Evolutionary conservation across 2,113 vertebrate genomes (phyloP).

Genomic region (Nycticorax nycticorax): DNA sequence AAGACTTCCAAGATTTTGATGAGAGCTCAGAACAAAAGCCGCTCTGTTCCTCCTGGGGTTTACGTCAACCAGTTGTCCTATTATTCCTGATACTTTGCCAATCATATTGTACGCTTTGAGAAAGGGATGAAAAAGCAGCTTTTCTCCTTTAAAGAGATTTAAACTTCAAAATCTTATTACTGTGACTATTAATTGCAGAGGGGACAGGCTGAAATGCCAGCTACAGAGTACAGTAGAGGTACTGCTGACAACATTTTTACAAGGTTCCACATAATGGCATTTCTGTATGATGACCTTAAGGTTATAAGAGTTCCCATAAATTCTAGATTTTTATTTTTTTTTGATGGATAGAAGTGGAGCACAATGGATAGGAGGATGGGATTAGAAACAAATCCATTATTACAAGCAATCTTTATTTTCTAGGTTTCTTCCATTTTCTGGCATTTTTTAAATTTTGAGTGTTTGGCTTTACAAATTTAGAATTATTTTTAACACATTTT

Average conservation of each 20-base stretch:
- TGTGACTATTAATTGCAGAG: neutral
- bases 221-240: neutral
- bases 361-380: neutral
- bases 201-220: neutral
- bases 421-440: neutral
- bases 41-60: slow-evolving; percentile 70
- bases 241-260: slow-evolving; percentile 6
- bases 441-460: neutral
- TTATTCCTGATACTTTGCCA: slow-evolving; percentile 77
- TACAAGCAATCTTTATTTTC: neutral
- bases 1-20: slow-evolving; percentile 62
- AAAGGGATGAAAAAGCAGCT: slow-evolving; percentile 67
- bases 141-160: slow-evolving; percentile 62
- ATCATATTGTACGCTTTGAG: slow-evolving; percentile 68
- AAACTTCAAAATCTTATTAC: slow-evolving; percentile 39
- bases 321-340: neutral
- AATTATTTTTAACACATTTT: neutral
- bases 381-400: neutral
- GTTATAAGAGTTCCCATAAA: slow-evolving; percentile 26
- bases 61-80: slow-evolving; percentile 71
- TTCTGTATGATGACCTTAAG: slow-evolving; percentile 15
- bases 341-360: neutral
- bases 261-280: neutral
- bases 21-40: slow-evolving; percentile 71
- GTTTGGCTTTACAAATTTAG: neutral